phyloP scores from a whole-genome alignment of 1,140 invertebrate genomes.

The Ostrea edulis region DNA sequence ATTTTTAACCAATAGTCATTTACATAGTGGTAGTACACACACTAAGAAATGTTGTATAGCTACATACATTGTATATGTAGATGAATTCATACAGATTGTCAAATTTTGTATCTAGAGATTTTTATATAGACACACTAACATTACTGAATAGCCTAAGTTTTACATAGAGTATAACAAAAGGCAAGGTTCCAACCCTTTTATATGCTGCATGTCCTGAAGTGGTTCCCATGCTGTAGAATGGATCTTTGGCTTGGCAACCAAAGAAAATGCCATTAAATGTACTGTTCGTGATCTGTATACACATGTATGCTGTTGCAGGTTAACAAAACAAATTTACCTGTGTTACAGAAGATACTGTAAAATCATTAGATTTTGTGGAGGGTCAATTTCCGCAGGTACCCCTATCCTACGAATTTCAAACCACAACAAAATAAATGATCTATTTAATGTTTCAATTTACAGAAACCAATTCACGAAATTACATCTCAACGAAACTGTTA shows the following conservation, averaged over 20 bases:
- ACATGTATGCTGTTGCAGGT: too few species aligned
- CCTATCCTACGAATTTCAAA: not conserved
- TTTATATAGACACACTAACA: constrained; percentile 8
- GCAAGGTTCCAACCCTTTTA: not conserved
- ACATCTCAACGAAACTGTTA: too few species aligned
- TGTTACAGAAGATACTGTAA: not conserved
- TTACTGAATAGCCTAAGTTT: not conserved
- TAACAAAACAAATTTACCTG: not conserved
- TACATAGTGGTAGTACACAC: not conserved
- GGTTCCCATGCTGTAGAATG: not conserved
- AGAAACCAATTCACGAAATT: too few species aligned
- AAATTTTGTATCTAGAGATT: not conserved
- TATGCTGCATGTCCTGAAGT: not conserved
- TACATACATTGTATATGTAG: not conserved
- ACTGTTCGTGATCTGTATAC: too few species aligned
- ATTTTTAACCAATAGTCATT: not conserved
- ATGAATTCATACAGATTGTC: not conserved
- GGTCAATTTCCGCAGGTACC: too few species aligned
- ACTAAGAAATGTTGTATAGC: not conserved
- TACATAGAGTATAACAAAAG: not conserved
- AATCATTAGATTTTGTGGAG: not conserved
- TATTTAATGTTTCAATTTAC: too few species aligned
- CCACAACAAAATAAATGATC: not conserved
- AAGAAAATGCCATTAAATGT: not conserved
- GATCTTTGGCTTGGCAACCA: not conserved